phyloP scores from a whole-genome alignment of 2,797 vertebrate species.

The Thalassophryne amazonica region DNA sequence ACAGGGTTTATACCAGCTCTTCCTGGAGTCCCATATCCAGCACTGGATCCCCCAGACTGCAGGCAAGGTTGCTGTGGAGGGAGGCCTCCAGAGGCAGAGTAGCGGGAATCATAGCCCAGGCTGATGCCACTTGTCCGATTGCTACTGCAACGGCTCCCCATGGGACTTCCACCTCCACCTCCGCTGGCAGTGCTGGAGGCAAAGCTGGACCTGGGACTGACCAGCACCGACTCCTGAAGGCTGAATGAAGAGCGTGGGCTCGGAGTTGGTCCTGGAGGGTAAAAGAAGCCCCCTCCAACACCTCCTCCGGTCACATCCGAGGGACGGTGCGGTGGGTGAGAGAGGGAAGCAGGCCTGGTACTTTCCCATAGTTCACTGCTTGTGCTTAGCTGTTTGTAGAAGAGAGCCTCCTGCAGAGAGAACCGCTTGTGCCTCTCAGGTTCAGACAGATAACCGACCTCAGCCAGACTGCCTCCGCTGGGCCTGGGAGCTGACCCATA shows the following conservation, averaged over 20 bases:
- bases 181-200: conserved; percentile 87
- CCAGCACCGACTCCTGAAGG: conserved; percentile 81
- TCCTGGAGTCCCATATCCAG: conserved; percentile 43
- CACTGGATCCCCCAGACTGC: conserved; percentile 45
- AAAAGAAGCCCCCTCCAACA: conserved; percentile 66
- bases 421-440: conserved; percentile 80
- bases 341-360: conserved; percentile 72
- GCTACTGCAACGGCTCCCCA: conserved; percentile 85
- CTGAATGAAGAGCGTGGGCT: conserved; percentile 85
- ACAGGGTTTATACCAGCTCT: conserved; percentile 55
- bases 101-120: conserved; percentile 85
- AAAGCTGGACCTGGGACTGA: conserved; percentile 86
- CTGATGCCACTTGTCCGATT: conserved; percentile 90
- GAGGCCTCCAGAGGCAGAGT: conserved; percentile 65
- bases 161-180: conserved; percentile 79
- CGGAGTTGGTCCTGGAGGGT: conserved; percentile 68
- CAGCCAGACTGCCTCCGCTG: conserved; percentile 37
- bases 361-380: conserved; percentile 80
- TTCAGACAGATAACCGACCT: conserved; percentile 70
- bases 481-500: conserved; percentile 58
- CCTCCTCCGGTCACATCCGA: conserved; percentile 59
- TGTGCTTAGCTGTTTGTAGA: conserved; percentile 80
- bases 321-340: conserved; percentile 69
- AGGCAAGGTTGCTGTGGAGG: conserved; percentile 67
- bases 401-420: conserved; percentile 83